Evolutionary conservation across 92 coral and sea anemone genomes (phyloP).

Genomic region (Siderastrea siderea): DNA sequence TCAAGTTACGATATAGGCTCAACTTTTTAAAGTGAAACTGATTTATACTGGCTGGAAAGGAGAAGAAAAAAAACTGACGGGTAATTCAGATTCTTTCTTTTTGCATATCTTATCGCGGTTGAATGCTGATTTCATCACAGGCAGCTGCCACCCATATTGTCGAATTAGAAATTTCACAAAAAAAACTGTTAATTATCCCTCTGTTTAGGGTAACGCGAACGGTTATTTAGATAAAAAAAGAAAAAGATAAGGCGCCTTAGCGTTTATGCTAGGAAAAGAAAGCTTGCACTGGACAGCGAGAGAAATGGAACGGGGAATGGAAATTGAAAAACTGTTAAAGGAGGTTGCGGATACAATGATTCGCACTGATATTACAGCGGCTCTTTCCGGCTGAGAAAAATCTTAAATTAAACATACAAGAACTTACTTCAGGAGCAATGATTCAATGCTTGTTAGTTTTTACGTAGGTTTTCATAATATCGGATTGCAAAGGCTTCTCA

Average conservation of each 20-base stretch:
- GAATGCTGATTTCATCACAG: conserved; percentile 8
- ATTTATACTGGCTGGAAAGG: not conserved
- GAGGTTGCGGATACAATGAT: not conserved
- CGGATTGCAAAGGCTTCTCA: conserved; percentile 19
- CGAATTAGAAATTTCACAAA: conserved; percentile 45
- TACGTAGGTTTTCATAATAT: not conserved
- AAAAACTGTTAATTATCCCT: conserved; percentile 35
- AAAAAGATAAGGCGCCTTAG: conserved; percentile 34
- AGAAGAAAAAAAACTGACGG: not conserved
- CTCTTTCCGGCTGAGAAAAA: not conserved
- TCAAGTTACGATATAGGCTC: not conserved
- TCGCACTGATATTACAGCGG: not conserved
- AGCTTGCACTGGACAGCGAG: conserved; percentile 1
- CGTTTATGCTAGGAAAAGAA: conserved; percentile 12
- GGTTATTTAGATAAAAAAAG: conserved; percentile 53
- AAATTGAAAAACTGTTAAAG: no score
- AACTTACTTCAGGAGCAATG: not conserved
- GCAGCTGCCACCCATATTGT: conserved; percentile 59
- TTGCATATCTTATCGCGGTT: conserved; percentile 27
- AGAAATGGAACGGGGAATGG: not conserved
- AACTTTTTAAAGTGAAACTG: not conserved
- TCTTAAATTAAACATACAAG: not conserved
- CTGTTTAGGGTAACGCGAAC: conserved; percentile 46
- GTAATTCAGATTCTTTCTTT: not conserved
- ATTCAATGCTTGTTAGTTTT: not conserved